Evolutionary conservation across 1,140 invertebrate genomes (phyloP).

Genomic region (Phocides pigmalion): DNA sequence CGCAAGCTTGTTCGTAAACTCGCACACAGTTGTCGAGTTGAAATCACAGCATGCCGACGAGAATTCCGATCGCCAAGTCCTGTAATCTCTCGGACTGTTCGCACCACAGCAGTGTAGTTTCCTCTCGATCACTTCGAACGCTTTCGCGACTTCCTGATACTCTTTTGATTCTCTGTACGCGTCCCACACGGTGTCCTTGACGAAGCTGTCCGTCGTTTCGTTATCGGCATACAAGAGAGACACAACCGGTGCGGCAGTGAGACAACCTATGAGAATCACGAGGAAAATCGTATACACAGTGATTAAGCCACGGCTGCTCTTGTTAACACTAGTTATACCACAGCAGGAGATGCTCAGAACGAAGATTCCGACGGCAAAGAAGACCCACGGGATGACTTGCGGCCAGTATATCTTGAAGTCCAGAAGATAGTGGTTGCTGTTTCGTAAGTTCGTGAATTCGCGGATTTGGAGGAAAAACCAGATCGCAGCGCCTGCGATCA

Average conservation of each 20-base stretch:
- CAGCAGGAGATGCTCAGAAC: slow-evolving; percentile 58
- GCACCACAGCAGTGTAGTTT: slow-evolving; percentile 72
- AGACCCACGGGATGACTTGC: slow-evolving; percentile 71
- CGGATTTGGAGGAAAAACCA: slow-evolving; percentile 73
- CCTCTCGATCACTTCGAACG: slow-evolving; percentile 64
- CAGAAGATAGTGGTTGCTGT: slow-evolving; percentile 69
- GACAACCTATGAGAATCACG: slow-evolving; percentile 44
- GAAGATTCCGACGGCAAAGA: slow-evolving; percentile 60
- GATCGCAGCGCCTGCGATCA: slow-evolving; percentile 54
- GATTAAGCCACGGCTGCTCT: slow-evolving; percentile 52
- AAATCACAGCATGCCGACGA: slow-evolving; percentile 70
- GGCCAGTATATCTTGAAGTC: slow-evolving; percentile 77
- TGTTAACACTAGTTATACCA: slow-evolving; percentile 59
- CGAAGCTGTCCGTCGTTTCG: slow-evolving; percentile 62
- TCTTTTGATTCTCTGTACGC: slow-evolving; percentile 63
- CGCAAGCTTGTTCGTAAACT: slow-evolving; percentile 68
- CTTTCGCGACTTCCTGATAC: slow-evolving; percentile 49
- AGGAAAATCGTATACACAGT: slow-evolving; percentile 52
- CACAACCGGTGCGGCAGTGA: slow-evolving; percentile 54
- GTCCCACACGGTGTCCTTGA: slow-evolving; percentile 74
- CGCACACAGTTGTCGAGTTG: slow-evolving; percentile 61
- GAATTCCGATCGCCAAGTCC: slow-evolving; percentile 66
- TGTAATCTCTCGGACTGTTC: slow-evolving; percentile 68
- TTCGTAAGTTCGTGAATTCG: slow-evolving; percentile 61
- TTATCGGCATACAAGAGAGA: slow-evolving; percentile 63